Percentiles rank a stretch among this genome's conserved stretches.
These are phyloP conservation scores for Thymelicus lineola DNA, from an alignment of 2,888 invertebrate species.

Conservation along the genomic window DNA sequence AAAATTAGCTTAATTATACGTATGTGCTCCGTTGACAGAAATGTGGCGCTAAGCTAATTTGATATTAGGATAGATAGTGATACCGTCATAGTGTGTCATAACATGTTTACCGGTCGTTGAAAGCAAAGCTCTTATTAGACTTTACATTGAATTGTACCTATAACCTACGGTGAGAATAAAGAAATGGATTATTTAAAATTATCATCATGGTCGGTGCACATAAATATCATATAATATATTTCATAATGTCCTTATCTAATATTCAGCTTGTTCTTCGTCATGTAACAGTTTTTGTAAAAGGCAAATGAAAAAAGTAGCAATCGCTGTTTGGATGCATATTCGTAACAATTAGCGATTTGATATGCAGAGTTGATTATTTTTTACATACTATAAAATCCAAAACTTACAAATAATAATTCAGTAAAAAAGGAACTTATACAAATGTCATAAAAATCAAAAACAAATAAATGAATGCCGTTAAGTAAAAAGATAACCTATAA, in stretches of 20 bases:
- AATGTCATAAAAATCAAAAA: not conserved
- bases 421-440: not conserved
- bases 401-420: not conserved
- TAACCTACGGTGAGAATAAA: not conserved
- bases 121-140: constrained; percentile 10
- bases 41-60: constrained; percentile 35
- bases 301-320: too few species aligned
- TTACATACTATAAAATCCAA: not conserved
- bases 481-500: not conserved
- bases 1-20: constrained; percentile 46
- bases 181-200: not conserved
- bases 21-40: constrained; percentile 43
- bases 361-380: too few species aligned
- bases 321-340: too few species aligned
- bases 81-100: constrained; percentile 18
- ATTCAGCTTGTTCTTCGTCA: too few species aligned
- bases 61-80: constrained; percentile 33
- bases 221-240: not conserved
- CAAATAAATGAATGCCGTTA: not conserved
- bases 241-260: too few species aligned
- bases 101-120: constrained; percentile 14
- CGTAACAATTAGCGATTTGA: too few species aligned
- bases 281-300: too few species aligned
- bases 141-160: not conserved
- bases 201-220: too few species aligned